phyloP scores from a whole-genome alignment of 2,113 vertebrate genomes.

The Rutilus rutilus region DNA sequence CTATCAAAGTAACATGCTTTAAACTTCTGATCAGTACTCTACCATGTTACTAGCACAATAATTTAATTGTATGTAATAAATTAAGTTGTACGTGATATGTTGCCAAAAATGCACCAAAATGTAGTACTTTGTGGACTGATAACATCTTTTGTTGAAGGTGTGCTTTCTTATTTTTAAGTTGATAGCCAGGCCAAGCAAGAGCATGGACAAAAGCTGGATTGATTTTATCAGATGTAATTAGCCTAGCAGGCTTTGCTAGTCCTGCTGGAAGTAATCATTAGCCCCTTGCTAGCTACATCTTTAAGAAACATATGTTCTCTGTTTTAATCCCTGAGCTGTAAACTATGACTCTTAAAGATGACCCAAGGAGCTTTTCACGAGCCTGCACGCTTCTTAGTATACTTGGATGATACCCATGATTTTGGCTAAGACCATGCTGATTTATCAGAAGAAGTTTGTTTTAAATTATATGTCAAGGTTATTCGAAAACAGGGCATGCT shows the following conservation, averaged over 20 bases:
- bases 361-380: constrained; percentile 23
- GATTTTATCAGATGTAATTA: constrained; percentile 62
- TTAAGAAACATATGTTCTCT: constrained; percentile 53
- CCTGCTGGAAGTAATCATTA: constrained; percentile 61
- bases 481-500: constrained; percentile 24
- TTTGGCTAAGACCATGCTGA: constrained; percentile 16
- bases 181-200: constrained; percentile 15
- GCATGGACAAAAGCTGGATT: constrained; percentile 32
- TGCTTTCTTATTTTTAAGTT: constrained; percentile 38
- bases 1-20: not conserved
- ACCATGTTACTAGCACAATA: not conserved
- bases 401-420: constrained; percentile 18
- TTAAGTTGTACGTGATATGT: not conserved
- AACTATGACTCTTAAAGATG: constrained; percentile 35
- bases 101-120: not conserved
- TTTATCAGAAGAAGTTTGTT: constrained; percentile 39
- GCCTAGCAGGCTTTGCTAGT: constrained; percentile 35
- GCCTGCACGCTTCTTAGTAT: not conserved
- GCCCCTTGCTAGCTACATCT: constrained; percentile 51
- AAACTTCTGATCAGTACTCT: not conserved
- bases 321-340: constrained; percentile 49
- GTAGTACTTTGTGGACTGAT: constrained; percentile 7
- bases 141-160: constrained; percentile 21
- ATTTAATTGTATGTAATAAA: not conserved
- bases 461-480: constrained; percentile 38